Percentiles rank a stretch among this genome's conserved stretches.
Conservation (phyloP, 2,113 vertebrate species). For the Tonatia bakeri region DNA sequence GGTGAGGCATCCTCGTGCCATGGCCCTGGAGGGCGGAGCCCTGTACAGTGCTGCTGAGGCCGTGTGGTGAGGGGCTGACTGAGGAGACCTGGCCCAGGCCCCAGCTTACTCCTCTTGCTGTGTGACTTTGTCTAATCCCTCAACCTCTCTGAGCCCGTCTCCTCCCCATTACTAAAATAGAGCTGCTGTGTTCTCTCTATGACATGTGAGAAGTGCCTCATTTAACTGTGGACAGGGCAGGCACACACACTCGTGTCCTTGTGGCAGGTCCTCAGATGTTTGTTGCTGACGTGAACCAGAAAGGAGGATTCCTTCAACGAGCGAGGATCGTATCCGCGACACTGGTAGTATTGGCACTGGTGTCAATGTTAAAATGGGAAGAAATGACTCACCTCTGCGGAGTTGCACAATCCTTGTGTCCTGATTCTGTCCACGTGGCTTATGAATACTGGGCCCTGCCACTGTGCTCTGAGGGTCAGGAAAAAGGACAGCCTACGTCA, state of each 20-base stretch:
- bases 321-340: background rate
- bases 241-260: background rate
- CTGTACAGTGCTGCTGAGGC: background rate
- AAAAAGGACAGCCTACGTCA: background rate
- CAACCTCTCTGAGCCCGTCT: background rate
- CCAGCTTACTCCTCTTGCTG: background rate
- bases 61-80: background rate
- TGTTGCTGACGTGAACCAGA: background rate
- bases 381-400: background rate
- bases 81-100: background rate
- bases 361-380: no score
- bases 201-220: no score
- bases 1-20: background rate
- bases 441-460: rapidly evolving
- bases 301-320: background rate
- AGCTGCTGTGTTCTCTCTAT: no score
- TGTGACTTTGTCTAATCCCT: background rate
- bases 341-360: background rate
- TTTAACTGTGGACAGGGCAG: background rate
- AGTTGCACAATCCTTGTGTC: background rate
- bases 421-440: background rate
- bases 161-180: background rate
- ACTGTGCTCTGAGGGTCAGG: background rate
- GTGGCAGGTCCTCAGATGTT: background rate
- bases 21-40: background rate